These are phyloP conservation scores for Halocaridina rubra DNA, from an alignment of 2,888 invertebrate genomes.

Conservation along the genomic window DNA sequence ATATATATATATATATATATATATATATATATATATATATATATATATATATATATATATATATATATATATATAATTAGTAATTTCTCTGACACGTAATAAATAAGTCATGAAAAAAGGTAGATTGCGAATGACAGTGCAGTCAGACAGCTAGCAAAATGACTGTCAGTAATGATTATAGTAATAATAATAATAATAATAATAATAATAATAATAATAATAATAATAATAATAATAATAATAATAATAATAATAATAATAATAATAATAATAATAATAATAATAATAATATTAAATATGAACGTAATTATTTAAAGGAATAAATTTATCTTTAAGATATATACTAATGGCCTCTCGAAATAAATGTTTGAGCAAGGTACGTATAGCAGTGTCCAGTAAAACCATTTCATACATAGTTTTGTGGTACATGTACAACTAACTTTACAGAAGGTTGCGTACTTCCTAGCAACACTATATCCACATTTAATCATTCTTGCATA, in stretches of 20 bases:
- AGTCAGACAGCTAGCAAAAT: too few relatives aligned
- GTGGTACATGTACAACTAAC: too few relatives aligned
- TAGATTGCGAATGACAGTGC: background rate
- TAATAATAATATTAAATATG: background rate
- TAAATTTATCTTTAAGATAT: too few relatives aligned
- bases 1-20: background rate
- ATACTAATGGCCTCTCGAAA: too few relatives aligned
- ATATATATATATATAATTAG: background rate
- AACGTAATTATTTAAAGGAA: background rate
- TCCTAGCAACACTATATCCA: too few relatives aligned
- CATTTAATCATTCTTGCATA: too few relatives aligned
- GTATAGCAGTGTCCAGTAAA: too few relatives aligned
- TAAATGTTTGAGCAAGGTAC: too few relatives aligned
- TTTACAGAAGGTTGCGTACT: too few relatives aligned
- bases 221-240: background rate
- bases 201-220: background rate
- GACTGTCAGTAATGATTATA: too few relatives aligned
- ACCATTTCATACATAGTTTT: too few relatives aligned
- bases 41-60: background rate
- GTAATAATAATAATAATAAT: too few relatives aligned
- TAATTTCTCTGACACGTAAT: background rate
- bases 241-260: background rate
- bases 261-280: background rate
- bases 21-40: background rate
- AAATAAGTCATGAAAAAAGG: background rate